Base-by-base conservation (phyloP, 2,888 invertebrate genomes). In the Encarsia formosa region DNA sequence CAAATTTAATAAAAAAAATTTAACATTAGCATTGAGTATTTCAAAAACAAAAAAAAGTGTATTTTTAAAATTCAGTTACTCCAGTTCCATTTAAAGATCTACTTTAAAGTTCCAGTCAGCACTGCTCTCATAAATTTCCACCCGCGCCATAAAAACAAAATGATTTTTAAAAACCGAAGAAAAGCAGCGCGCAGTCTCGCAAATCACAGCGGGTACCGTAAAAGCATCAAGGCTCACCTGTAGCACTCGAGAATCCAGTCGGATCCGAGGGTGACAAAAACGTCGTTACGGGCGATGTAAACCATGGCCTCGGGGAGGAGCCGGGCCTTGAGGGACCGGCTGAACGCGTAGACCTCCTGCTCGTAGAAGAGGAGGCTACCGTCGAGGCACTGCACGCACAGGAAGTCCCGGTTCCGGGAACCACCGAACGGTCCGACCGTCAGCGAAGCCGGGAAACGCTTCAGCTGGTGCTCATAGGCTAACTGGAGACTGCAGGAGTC, bases 321-420 rank as follows among this genome's bases (percentile, higher is more conserved):
- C 54, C 87, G 84, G 49, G 88, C 86, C 2, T 88, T 86, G 60
- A 96, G 80, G 61, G 85, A 81, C 56, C 92, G 87, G 65, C 84
- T 83, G 69, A 95, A 93, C 15, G 88, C 81, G 69, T 88, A 89
- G 48, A 87, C 86, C 74, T 97, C 96, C 76, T 95, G 95, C 70
- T 97, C 97, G 72, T 87, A 96, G 70, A 98, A 89, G 49, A 87
- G 85, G 16, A 97, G 73, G 45, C 87, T 84, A 13, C 96, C 94
- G 75, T 97, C 95, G 63, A 96, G 75, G 26, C 90, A 90, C 69
- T 93, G 92, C 18, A 97, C 84, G 69, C 95, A 95, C 52, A 95
- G 79, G 64, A 95, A 91, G 71, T 96, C 94, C 66, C 91, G 79
- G 2, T 85, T 84, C 67, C 85, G 83, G 1, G 86, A 85, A 47